Base-by-base conservation (phyloP, 2,888 invertebrate species). In the Chrysolina americana region DNA sequence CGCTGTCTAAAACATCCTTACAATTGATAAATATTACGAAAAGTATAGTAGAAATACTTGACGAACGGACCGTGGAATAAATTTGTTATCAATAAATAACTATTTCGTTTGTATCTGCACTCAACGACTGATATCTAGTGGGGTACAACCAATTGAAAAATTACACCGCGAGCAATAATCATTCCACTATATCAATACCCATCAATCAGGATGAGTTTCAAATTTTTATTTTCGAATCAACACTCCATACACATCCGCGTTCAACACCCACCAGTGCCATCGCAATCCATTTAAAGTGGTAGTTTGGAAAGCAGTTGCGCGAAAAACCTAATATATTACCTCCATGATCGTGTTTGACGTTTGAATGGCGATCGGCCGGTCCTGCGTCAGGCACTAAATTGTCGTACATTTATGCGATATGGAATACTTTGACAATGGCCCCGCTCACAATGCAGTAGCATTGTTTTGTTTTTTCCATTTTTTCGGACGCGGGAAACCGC, bases 341-440 rank as follows among this genome's bases (percentile, higher is more conserved):
- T 68, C 79, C 75, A 76, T 75, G 80, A 79, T 78, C 78, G 79
- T 65, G 72, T 80, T 79, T 80, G 80, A 80, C 80, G 68, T 78
- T 72, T 80, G 78, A 80, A 80, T 79, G 71, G 80, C 66, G 72
- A 78, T 78, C 48, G 78, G 75, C 68, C 70, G 72, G 70, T 41
- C 77, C 70, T 74, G 78, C 59, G 65, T 65, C 69, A 68, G 65
- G 71, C 76, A 75, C 74, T 77, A 77, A 78, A 79, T 78, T 72
- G 75, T 71, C 70, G 74, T 76, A 75, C 78, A 76, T 80, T 77
- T 78, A 77, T 77, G 73, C 73, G 76, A 74, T 76, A 77, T 73
- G 76, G 71, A 77, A 76, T 75, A 79, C 75, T 77, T 77, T 75
- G 77, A 79, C 79, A 79, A 79, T 79, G 71, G 75, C 71, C 28